phyloP scores from a whole-genome alignment of 2,113 vertebrate species.

The Saccopteryx leptura region DNA sequence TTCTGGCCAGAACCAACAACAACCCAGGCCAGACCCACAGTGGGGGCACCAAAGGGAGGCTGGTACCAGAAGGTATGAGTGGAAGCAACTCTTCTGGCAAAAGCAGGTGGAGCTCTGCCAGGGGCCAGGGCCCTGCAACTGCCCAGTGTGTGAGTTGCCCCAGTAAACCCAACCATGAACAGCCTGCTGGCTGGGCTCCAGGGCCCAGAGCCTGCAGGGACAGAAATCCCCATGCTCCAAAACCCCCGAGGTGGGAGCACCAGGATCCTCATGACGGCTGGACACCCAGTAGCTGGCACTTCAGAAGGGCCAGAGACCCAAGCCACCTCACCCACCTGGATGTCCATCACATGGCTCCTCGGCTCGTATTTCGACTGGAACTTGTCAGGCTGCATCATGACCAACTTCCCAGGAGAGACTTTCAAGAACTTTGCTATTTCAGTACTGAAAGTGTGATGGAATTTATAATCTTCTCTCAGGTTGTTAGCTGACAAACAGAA shows the following conservation, averaged over 20 bases:
- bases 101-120: background rate
- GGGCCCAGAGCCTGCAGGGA: background rate
- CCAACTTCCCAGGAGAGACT: slow-evolving; percentile 90
- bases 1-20: background rate
- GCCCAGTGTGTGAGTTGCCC: background rate
- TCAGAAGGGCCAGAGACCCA: background rate
- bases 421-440: slow-evolving; percentile 94
- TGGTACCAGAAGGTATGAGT: fast-evolving
- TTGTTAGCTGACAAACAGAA: slow-evolving; percentile 90
- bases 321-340: slow-evolving; percentile 89
- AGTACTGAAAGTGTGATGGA: slow-evolving; percentile 94
- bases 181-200: too few relatives aligned
- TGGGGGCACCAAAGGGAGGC: fast-evolving
- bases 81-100: background rate
- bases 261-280: fast-evolving
- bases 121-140: background rate
- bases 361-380: slow-evolving; percentile 95
- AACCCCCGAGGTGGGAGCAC: background rate
- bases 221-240: background rate
- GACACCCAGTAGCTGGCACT: background rate
- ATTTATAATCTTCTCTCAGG: slow-evolving; percentile 96
- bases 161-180: fast-evolving
- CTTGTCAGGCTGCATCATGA: slow-evolving; percentile 95
- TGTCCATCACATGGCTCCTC: slow-evolving; percentile 87
- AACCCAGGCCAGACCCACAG: background rate